A percentile compares a stretch with the other conserved stretches of the same genome.
phyloP scores from a whole-genome alignment of 2,797 vertebrate genomes.

The Enteromius trimaculatus region DNA sequence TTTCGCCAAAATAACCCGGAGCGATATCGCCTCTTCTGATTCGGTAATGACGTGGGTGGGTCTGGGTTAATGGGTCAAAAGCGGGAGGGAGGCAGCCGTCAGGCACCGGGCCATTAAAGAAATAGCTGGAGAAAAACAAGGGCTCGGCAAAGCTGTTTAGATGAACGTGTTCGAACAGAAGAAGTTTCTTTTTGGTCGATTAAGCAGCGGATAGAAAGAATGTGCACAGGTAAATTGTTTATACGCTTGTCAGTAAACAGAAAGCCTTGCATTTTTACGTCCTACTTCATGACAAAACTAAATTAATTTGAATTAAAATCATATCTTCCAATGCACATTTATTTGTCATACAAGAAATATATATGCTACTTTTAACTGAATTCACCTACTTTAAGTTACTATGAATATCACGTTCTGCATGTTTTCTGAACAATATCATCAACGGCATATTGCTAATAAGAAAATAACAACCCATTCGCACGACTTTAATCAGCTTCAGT shows the following conservation, averaged over 20 bases:
- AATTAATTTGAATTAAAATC: background rate
- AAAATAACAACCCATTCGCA: constrained; percentile 21
- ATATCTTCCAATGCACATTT: too few relatives aligned
- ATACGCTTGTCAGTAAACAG: background rate
- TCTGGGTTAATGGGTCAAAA: constrained; percentile 78
- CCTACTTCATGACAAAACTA: background rate
- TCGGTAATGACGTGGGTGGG: constrained; percentile 80
- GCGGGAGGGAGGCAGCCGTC: constrained; percentile 60
- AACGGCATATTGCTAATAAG: constrained; percentile 4
- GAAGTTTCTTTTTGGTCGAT: constrained; percentile 40
- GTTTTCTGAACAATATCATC: background rate
- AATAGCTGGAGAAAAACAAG: constrained; percentile 49
- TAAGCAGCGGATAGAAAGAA: constrained; percentile 26
- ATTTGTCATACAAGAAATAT: too few relatives aligned
- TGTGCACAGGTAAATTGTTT: constrained; percentile 13
- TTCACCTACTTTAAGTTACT: background rate
- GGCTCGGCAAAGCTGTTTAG: constrained; percentile 66
- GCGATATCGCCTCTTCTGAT: constrained; percentile 75
- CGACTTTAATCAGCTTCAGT: constrained; percentile 34
- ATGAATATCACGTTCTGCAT: background rate
- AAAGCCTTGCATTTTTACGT: background rate
- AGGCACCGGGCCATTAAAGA: constrained; percentile 66
- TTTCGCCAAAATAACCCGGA: constrained; percentile 76
- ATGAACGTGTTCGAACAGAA: constrained; percentile 54
- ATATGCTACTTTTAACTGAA: background rate